phyloP scores from a whole-genome alignment of 1,140 invertebrate species.

The Meloidogyne exigua region DNA sequence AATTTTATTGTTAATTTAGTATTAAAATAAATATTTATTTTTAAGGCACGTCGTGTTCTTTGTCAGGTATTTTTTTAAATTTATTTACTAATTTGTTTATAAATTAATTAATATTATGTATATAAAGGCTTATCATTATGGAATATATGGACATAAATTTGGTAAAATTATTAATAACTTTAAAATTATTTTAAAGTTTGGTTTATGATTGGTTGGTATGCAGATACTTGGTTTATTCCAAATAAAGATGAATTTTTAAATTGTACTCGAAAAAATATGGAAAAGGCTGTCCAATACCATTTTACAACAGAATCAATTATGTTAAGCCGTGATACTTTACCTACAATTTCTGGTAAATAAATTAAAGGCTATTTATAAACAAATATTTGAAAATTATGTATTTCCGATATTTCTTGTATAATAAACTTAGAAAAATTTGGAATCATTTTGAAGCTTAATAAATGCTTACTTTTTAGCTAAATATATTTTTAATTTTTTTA shows the following conservation, averaged over 20 bases:
- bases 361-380: too few species aligned
- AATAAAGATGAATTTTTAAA: conserved; percentile 82
- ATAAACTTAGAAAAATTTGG: too few species aligned
- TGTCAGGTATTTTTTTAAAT: conserved; percentile 76
- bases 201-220: conserved; percentile 99
- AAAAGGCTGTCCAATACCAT: conserved; percentile 87
- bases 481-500: too few species aligned
- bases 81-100: neutral
- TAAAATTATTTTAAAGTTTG: conserved; percentile 70
- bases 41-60: conserved; percentile 79
- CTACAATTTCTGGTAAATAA: conserved; percentile 46
- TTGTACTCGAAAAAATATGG: conserved; percentile 77
- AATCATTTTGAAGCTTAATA: too few species aligned
- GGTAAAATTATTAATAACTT: conserved; percentile 63
- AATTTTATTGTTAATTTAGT: too few species aligned
- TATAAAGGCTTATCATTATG: conserved; percentile 77
- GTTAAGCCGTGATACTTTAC: conserved; percentile 68
- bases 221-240: conserved; percentile 93
- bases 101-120: neutral
- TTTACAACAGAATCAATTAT: conserved; percentile 95
- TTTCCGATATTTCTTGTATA: too few species aligned
- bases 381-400: too few species aligned
- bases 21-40: too few species aligned
- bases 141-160: conserved; percentile 88
- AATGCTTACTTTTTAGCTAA: too few species aligned